Conservation (phyloP, 2,797 vertebrate genomes). For the Aldrovandia affinis region DNA sequence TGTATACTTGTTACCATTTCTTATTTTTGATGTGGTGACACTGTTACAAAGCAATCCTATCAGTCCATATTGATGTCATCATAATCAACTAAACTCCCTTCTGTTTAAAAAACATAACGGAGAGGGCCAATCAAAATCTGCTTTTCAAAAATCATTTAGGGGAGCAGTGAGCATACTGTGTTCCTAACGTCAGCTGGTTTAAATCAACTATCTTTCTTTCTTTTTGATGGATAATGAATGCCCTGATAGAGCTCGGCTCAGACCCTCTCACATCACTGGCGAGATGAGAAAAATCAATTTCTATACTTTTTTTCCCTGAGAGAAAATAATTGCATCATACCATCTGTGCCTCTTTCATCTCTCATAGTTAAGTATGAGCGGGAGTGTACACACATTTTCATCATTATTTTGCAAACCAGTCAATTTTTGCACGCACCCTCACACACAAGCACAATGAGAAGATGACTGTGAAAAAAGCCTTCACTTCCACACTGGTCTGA, state of each 20-base stretch:
- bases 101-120: background rate
- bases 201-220: background rate
- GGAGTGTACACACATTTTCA: background rate
- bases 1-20: background rate
- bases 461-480: background rate
- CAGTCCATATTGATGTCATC: background rate
- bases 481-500: background rate
- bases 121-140: background rate
- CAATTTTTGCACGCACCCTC: too few relatives aligned
- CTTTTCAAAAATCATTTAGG: background rate
- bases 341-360: background rate
- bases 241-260: background rate
- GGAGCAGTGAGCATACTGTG: background rate
- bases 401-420: background rate
- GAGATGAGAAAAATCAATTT: background rate
- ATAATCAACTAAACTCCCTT: background rate
- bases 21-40: background rate
- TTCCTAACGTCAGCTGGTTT: background rate
- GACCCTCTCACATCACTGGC: background rate
- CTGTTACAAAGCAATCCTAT: background rate
- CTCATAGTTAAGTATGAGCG: background rate
- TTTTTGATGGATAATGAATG: background rate
- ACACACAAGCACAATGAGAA: background rate
- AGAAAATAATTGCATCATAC: background rate
- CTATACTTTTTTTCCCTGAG: background rate